Conservation (phyloP, 2,888 invertebrate genomes). For the Falcaria lacertinaria region DNA sequence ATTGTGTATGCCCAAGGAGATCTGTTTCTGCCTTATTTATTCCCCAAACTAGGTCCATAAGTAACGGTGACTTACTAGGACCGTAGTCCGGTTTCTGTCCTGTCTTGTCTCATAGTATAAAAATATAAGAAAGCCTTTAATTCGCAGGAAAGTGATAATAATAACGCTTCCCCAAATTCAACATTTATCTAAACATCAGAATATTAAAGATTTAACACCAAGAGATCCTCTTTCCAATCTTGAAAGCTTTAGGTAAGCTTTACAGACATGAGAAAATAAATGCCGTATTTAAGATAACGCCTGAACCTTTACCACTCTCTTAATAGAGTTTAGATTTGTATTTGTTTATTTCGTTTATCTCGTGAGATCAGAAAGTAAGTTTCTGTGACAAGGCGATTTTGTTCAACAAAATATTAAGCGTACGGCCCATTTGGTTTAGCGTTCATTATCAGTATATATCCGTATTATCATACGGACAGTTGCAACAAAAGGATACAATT, state of each 20-base stretch:
- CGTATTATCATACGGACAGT: too few species aligned
- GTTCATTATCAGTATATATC: conserved; percentile 20
- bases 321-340: neutral
- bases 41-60: too few species aligned
- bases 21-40: too few species aligned
- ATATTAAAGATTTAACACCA: conserved; percentile 37
- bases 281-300: conserved; percentile 35
- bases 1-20: too few species aligned
- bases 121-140: too few species aligned
- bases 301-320: conserved; percentile 3
- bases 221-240: conserved; percentile 44
- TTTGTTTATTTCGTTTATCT: conserved; percentile 12
- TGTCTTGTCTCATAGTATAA: too few species aligned
- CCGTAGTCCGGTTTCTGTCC: too few species aligned
- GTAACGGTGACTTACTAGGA: too few species aligned
- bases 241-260: conserved; percentile 35
- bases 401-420: conserved; percentile 10
- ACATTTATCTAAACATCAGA: conserved; percentile 20
- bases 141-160: neutral
- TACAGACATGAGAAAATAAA: conserved; percentile 39
- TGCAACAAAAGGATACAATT: too few species aligned
- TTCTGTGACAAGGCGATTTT: conserved; percentile 32
- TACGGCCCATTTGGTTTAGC: conserved; percentile 15
- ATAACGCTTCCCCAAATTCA: conserved; percentile 5
- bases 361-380: conserved; percentile 21